Percentiles rank a stretch among this genome's conserved stretches.
Evolutionary conservation across 2,113 vertebrate species (phyloP).

Genomic region (Talpa occidentalis): DNA sequence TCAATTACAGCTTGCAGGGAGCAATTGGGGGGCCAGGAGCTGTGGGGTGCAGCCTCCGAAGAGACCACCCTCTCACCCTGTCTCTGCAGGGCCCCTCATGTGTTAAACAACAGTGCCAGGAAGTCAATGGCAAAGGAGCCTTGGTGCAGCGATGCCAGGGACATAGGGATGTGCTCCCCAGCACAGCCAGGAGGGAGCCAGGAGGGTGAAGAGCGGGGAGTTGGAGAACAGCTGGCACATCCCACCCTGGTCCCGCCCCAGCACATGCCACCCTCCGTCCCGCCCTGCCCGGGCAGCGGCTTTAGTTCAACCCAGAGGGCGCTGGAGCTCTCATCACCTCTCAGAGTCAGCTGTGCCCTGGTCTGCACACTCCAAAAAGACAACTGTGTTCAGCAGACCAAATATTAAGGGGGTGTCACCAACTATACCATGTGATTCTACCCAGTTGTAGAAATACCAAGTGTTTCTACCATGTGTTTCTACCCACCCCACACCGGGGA

Average conservation of each 20-base stretch:
- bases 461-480: too few species aligned
- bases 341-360: rapidly evolving
- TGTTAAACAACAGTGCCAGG: neutral
- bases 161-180: too few species aligned
- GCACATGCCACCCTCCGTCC: neutral
- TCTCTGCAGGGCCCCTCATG: neutral
- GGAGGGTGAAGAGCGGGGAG: neutral
- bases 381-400: neutral
- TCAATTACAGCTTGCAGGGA: neutral
- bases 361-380: neutral
- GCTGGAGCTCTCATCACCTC: neutral
- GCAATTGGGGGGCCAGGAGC: neutral
- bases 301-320: neutral
- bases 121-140: neutral
- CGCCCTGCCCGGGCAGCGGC: neutral
- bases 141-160: neutral
- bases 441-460: too few species aligned
- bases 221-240: neutral
- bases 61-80: rapidly evolving
- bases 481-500: too few species aligned
- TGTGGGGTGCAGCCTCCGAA: neutral
- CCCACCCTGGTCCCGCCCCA: neutral
- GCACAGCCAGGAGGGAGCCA: too few species aligned
- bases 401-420: neutral
- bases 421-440: neutral